phyloP scores from a whole-genome alignment of 2,113 vertebrate genomes.

The Phalacrocorax brasilianus region DNA sequence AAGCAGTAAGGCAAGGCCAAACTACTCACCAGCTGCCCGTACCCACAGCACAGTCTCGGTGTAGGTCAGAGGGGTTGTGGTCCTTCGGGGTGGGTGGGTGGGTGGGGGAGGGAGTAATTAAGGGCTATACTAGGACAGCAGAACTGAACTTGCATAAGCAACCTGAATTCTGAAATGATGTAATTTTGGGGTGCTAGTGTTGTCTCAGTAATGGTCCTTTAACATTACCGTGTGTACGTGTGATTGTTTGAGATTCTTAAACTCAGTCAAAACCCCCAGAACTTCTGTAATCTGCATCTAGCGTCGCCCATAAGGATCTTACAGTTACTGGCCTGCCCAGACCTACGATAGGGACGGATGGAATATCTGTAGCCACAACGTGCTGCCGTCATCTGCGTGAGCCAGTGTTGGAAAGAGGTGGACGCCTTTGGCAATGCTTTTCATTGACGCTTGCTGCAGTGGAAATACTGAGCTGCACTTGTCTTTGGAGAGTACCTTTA shows the following conservation, averaged over 20 bases:
- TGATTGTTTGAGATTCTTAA: not conserved
- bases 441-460: rapidly evolving
- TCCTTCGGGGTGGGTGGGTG: not conserved
- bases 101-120: not conserved
- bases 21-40: rapidly evolving
- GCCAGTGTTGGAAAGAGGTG: rapidly evolving
- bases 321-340: not conserved
- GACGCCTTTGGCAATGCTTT: not conserved
- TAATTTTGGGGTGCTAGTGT: not conserved
- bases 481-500: not conserved
- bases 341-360: rapidly evolving
- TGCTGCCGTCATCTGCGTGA: rapidly evolving
- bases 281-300: not conserved
- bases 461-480: not conserved
- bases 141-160: not conserved
- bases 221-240: rapidly evolving
- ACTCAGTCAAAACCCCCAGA: rapidly evolving
- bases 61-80: no score
- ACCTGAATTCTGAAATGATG: not conserved
- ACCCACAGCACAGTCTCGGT: rapidly evolving
- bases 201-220: not conserved
- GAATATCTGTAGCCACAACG: not conserved
- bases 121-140: not conserved
- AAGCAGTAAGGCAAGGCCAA: not conserved
- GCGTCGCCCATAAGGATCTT: rapidly evolving